Percentiles rank a stretch among this genome's conserved stretches.
phyloP scores from a whole-genome alignment of 2,888 invertebrate genomes.

The Thera britannica region DNA sequence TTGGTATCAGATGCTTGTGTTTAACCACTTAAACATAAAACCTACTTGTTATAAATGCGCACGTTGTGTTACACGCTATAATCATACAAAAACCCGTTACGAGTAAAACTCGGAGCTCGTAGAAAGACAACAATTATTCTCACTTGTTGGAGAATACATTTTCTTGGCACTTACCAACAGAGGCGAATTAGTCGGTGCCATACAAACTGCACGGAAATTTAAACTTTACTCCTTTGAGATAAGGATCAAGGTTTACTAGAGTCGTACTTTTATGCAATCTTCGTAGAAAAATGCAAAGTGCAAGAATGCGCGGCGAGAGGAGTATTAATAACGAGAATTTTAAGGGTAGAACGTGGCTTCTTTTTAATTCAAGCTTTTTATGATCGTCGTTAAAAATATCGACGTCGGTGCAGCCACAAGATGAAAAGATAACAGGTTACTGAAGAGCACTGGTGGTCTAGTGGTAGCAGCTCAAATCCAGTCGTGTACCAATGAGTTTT shows the following conservation, averaged over 20 bases:
- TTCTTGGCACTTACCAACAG: slow-evolving; percentile 75
- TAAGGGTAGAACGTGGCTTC: slow-evolving; percentile 15
- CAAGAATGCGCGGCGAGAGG: slow-evolving; percentile 62
- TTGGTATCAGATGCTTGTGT: too few species aligned
- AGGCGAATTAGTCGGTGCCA: slow-evolving; percentile 74
- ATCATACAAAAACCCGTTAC: slow-evolving; percentile 54
- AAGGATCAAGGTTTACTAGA: slow-evolving; percentile 47
- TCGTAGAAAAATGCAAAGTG: slow-evolving; percentile 68
- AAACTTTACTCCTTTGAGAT: slow-evolving; percentile 58
- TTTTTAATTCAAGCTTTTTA: slow-evolving; percentile 16
- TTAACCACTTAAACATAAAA: too few species aligned
- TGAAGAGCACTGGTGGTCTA: background rate
- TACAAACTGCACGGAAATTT: slow-evolving; percentile 53
- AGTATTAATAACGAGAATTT: slow-evolving; percentile 55
- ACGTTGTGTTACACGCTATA: slow-evolving; percentile 13
- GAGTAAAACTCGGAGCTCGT: slow-evolving; percentile 60
- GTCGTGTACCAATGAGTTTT: too few species aligned
- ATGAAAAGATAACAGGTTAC: slow-evolving; percentile 2
- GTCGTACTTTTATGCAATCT: slow-evolving; percentile 57
- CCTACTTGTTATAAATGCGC: background rate
- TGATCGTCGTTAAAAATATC: slow-evolving; percentile 17
- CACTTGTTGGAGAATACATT: slow-evolving; percentile 80
- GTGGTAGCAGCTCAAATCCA: too few species aligned
- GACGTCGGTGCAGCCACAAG: slow-evolving; percentile 3
- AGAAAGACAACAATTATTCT: slow-evolving; percentile 76